phyloP scores from a whole-genome alignment of 2,888 invertebrate genomes.

The Tetranychus piercei region DNA sequence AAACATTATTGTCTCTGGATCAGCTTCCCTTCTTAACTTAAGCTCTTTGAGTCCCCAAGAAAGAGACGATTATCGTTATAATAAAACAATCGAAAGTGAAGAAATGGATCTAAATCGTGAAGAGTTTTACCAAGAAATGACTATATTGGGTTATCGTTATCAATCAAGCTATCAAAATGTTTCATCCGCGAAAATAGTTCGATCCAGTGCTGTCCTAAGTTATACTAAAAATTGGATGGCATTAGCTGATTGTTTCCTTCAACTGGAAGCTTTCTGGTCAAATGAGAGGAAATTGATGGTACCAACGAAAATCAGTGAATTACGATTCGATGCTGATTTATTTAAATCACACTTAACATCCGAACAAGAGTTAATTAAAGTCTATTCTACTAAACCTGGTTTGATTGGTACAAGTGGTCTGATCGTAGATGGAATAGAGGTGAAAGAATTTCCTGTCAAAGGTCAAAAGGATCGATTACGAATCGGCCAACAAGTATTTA shows the following conservation, averaged over 20 bases:
- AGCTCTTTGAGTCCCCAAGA: not conserved
- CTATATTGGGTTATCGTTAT: constrained; percentile 69
- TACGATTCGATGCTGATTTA: constrained; percentile 15
- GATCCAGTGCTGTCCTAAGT: constrained; percentile 41
- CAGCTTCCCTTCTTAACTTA: not conserved
- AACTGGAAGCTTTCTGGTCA: constrained; percentile 37
- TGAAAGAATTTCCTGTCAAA: not conserved
- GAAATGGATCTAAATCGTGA: constrained; percentile 28
- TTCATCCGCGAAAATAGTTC: constrained; percentile 35
- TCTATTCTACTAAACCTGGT: not conserved
- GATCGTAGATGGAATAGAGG: not conserved
- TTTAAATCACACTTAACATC: not conserved
- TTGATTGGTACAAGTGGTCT: not conserved
- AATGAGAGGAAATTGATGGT: constrained; percentile 30
- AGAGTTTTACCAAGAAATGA: constrained; percentile 68
- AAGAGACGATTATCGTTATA: not conserved
- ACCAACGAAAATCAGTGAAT: constrained; percentile 31
- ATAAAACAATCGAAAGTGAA: not conserved
- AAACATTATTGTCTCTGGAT: not conserved
- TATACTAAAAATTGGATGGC: constrained; percentile 87
- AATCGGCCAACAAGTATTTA: not conserved
- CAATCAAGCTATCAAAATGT: constrained; percentile 62
- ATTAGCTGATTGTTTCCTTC: constrained; percentile 86
- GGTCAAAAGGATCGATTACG: not conserved
- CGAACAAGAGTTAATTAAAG: not conserved